A percentile compares a stretch with the other conserved stretches of the same genome.
phyloP scores from a whole-genome alignment of 1,140 invertebrate species.

The Dendroctonus valens region DNA sequence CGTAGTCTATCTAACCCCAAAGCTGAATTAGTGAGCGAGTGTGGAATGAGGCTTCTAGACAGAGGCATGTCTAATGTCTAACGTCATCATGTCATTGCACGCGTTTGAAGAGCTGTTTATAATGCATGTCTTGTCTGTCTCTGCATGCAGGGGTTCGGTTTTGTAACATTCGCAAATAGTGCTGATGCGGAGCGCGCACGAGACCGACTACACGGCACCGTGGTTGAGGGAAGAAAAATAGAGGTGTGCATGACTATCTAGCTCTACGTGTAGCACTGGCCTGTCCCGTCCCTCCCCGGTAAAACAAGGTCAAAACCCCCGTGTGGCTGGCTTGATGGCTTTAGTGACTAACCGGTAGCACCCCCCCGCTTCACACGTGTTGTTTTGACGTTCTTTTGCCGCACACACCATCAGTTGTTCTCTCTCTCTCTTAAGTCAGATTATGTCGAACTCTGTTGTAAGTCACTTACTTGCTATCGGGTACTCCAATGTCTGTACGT shows the following conservation, averaged over 20 bases:
- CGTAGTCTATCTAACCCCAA: slow-evolving; percentile 43
- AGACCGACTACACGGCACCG: slow-evolving; percentile 99
- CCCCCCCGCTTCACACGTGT: slow-evolving; percentile 50
- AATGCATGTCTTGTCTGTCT: slow-evolving; percentile 76
- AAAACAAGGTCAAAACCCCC: slow-evolving; percentile 52
- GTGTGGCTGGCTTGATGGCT: slow-evolving; percentile 51
- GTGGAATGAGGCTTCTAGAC: slow-evolving; percentile 51
- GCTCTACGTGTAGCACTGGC: slow-evolving; percentile 51
- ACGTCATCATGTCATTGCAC: slow-evolving; percentile 65
- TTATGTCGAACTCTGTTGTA: slow-evolving; percentile 16
- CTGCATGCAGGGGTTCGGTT: slow-evolving; percentile 98
- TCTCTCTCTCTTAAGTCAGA: slow-evolving; percentile 6
- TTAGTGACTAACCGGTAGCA: slow-evolving; percentile 53
- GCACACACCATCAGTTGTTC: slow-evolving; percentile 43
- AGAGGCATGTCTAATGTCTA: slow-evolving; percentile 47
- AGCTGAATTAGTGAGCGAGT: slow-evolving; percentile 41
- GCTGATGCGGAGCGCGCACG: slow-evolving; percentile 99
- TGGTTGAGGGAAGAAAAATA: slow-evolving; percentile 99
- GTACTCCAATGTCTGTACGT: slow-evolving; percentile 48
- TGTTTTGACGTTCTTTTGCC: slow-evolving; percentile 53
- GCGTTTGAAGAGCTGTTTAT: slow-evolving; percentile 61
- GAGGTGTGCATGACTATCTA: slow-evolving; percentile 88
- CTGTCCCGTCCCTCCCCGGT: slow-evolving; percentile 52
- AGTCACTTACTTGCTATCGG: slow-evolving; percentile 28
- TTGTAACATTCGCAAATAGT: slow-evolving; percentile 99